Percentiles rank a stretch among this genome's conserved stretches.
Conservation (phyloP, 2,888 invertebrate species). For the Euplexia lucipara region DNA sequence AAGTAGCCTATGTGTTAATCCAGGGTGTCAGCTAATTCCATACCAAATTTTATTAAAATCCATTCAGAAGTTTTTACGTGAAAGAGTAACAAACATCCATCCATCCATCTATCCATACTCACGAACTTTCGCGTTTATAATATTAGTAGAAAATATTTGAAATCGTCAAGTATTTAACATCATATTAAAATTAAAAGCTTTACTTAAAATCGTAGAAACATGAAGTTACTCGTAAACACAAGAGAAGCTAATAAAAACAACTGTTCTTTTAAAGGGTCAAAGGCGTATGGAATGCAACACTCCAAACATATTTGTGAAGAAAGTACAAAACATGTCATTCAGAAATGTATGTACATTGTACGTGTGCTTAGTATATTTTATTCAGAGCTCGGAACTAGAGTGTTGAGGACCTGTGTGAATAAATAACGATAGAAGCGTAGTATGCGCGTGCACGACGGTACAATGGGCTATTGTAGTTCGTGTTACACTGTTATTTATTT, state of each 20-base stretch:
- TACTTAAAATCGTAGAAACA: no score
- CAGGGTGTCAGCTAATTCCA: no score
- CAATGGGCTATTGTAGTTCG: background rate
- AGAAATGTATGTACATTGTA: slow-evolving; percentile 16
- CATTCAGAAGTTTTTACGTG: no score
- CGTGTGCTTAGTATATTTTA: slow-evolving; percentile 39
- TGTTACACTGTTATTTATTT: background rate
- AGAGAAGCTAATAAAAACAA: background rate
- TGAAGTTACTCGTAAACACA: background rate
- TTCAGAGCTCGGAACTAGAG: slow-evolving; percentile 15
- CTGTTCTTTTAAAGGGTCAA: slow-evolving; percentile 7
- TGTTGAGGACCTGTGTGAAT: slow-evolving; percentile 37
- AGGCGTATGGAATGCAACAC: slow-evolving; percentile 1
- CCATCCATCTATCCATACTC: no score
- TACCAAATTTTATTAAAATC: no score
- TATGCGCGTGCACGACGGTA: slow-evolving; percentile 9
- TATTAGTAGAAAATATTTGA: no score
- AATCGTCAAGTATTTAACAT: no score
- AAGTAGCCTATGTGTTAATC: no score
- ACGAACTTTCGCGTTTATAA: no score
- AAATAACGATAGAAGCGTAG: slow-evolving; percentile 12
- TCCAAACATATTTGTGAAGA: slow-evolving; percentile 34
- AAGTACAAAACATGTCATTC: slow-evolving; percentile 28
- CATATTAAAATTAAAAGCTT: no score
- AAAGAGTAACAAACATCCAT: no score